Conservation (phyloP, 2,888 invertebrate genomes). For the Ornithoptera alexandrae region DNA sequence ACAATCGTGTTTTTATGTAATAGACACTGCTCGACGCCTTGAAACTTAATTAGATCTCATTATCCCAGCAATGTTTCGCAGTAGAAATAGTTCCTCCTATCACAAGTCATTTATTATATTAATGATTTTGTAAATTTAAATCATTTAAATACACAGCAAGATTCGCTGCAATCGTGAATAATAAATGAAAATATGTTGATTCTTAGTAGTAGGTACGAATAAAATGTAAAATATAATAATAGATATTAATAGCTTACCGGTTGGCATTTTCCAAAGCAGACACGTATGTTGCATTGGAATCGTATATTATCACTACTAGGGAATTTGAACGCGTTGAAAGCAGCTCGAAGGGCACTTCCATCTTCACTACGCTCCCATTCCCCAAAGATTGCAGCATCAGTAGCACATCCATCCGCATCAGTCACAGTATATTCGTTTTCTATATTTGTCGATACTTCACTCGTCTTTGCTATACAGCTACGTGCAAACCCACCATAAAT, state of each 20-base stretch:
- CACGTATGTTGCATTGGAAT: conserved; percentile 97
- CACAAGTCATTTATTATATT: no score
- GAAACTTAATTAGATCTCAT: no score
- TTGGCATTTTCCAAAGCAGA: conserved; percentile 97
- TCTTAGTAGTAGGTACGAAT: no score
- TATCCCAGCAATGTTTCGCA: no score
- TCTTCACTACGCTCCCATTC: conserved; percentile 95
- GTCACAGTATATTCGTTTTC: conserved; percentile 96
- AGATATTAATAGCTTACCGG: conserved; percentile 81
- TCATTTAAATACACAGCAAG: no score
- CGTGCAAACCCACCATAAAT: conserved; percentile 97
- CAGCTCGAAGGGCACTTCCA: conserved; percentile 90
- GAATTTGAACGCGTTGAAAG: conserved; percentile 97
- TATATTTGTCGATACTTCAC: conserved; percentile 86
- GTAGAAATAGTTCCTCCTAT: no score
- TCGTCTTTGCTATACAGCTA: conserved; percentile 95
- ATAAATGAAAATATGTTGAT: no score
- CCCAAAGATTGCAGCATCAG: conserved; percentile 94
- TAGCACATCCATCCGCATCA: conserved; percentile 96
- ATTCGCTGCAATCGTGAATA: no score
- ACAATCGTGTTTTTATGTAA: no score
- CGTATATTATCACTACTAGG: conserved; percentile 95
- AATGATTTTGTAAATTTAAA: no score
- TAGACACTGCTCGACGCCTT: no score
- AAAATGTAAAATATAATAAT: not conserved